Conservation (phyloP, 2,888 invertebrate species). For the Platycheirus albimanus region DNA sequence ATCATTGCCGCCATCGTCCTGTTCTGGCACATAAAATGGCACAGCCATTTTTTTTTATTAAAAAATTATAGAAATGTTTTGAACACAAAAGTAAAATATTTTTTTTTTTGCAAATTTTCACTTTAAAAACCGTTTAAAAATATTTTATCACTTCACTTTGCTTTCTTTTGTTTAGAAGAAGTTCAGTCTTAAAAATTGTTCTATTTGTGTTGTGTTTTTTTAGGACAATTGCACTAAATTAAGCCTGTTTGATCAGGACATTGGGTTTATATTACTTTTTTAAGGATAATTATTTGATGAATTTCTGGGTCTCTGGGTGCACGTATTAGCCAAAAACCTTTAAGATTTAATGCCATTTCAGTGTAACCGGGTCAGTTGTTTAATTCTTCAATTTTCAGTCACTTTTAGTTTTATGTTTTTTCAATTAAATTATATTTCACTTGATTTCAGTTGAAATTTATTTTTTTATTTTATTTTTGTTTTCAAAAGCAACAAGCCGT, state of each 20-base stretch:
- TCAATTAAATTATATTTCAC: slow-evolving; percentile 29
- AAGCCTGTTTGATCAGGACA: slow-evolving; percentile 2
- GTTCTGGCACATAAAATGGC: slow-evolving; percentile 83
- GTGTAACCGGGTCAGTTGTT: slow-evolving; percentile 29
- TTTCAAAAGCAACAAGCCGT: slow-evolving; percentile 50
- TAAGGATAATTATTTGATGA: slow-evolving; percentile 17
- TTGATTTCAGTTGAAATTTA: slow-evolving; percentile 40
- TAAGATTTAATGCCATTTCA: slow-evolving; percentile 61
- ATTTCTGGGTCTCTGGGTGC: slow-evolving; percentile 57
- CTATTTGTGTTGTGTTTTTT: neutral
- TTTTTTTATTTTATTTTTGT: neutral
- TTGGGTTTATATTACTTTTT: slow-evolving; percentile 34
- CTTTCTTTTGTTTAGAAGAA: slow-evolving; percentile 29
- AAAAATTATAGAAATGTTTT: slow-evolving; percentile 1
- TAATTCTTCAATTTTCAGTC: slow-evolving; percentile 15
- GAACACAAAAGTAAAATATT: slow-evolving; percentile 24
- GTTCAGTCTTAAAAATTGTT: slow-evolving; percentile 52
- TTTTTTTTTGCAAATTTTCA: neutral
- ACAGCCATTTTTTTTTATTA: slow-evolving; percentile 79
- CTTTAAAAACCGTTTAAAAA: slow-evolving; percentile 12
- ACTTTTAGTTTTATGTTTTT: slow-evolving; percentile 20
- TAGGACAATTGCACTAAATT: slow-evolving; percentile 58
- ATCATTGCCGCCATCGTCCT: slow-evolving; percentile 80
- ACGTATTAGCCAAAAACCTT: slow-evolving; percentile 64
- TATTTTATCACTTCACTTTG: too few species aligned